Conservation (phyloP, 2,888 invertebrate species). For the Trissolcus japonicus region DNA sequence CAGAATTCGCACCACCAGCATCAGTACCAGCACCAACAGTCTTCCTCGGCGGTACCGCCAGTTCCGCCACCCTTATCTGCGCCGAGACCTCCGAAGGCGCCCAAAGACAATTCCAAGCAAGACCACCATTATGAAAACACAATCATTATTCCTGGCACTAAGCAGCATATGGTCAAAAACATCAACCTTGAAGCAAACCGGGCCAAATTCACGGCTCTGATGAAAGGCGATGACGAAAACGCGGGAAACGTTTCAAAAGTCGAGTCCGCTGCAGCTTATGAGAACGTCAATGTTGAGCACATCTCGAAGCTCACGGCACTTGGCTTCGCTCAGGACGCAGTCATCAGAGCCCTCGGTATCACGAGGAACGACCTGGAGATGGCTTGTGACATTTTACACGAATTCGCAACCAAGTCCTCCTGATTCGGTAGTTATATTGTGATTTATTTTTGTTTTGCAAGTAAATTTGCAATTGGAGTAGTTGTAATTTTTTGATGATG, state of each 20-base stretch:
- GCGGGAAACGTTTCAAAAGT: constrained; percentile 65
- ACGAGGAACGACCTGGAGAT: constrained; percentile 95
- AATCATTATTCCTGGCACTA: constrained; percentile 76
- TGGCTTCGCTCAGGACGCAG: constrained; percentile 93
- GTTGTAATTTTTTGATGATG: background rate
- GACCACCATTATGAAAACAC: constrained; percentile 79
- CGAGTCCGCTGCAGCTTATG: constrained; percentile 80
- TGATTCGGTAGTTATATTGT: constrained; percentile 68
- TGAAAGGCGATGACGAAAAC: constrained; percentile 71
- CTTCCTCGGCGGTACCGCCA: constrained; percentile 65
- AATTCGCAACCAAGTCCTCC: constrained; percentile 85
- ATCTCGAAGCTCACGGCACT: constrained; percentile 91
- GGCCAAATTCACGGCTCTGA: constrained; percentile 70
- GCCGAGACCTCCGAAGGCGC: constrained; percentile 68
- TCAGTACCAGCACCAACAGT: constrained; percentile 57
- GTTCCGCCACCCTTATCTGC: constrained; percentile 71
- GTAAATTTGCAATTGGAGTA: no score
- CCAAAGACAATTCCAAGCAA: constrained; percentile 64
- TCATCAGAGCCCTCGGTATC: constrained; percentile 93
- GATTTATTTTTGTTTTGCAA: background rate
- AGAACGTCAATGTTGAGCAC: constrained; percentile 93
- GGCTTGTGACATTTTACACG: constrained; percentile 95
- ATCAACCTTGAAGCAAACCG: constrained; percentile 72
- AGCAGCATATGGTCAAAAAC: constrained; percentile 73
- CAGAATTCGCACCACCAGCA: constrained; percentile 11